Percentiles rank a stretch among this genome's conserved stretches.
Evolutionary conservation across 2,888 invertebrate species (phyloP).

Genomic region (Ferdinandea cuprea): DNA sequence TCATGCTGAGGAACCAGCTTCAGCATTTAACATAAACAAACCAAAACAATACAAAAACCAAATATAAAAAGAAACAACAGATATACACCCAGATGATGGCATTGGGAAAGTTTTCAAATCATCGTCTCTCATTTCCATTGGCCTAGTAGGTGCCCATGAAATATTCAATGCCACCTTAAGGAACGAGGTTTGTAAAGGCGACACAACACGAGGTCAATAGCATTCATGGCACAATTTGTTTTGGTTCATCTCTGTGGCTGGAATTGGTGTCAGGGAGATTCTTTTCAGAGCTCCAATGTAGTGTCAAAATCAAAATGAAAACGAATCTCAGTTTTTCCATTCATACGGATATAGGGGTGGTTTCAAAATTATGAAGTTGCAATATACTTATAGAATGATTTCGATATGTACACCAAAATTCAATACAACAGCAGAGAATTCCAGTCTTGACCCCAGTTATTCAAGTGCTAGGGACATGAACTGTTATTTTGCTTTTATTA

Average conservation of each 20-base stretch:
- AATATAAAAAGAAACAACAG: constrained; percentile 17
- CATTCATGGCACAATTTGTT: constrained; percentile 55
- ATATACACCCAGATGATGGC: constrained; percentile 17
- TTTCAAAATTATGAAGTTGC: constrained; percentile 37
- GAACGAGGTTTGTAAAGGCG: constrained; percentile 49
- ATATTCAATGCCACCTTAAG: constrained; percentile 64
- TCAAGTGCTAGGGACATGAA: constrained; percentile 36
- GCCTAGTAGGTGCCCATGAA: constrained; percentile 50
- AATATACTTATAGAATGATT: constrained; percentile 4
- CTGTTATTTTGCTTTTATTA: constrained; percentile 31
- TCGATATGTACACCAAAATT: neutral
- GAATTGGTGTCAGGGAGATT: constrained; percentile 36
- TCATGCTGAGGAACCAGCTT: constrained; percentile 14
- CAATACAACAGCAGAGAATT: constrained; percentile 20
- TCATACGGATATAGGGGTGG: constrained; percentile 12
- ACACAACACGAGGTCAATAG: constrained; percentile 58
- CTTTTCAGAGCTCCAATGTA: constrained; percentile 1
- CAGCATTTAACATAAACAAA: no score
- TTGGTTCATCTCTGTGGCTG: constrained; percentile 30
- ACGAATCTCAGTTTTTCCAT: constrained; percentile 31
- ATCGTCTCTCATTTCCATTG: constrained; percentile 58
- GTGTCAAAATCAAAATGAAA: neutral
- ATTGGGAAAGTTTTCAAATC: constrained; percentile 68
- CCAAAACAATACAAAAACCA: constrained; percentile 47
- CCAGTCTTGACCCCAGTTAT: constrained; percentile 47